These are phyloP conservation scores for Philonicus albiceps DNA, from an alignment of 2,888 invertebrate genomes.

Conservation along the genomic window DNA sequence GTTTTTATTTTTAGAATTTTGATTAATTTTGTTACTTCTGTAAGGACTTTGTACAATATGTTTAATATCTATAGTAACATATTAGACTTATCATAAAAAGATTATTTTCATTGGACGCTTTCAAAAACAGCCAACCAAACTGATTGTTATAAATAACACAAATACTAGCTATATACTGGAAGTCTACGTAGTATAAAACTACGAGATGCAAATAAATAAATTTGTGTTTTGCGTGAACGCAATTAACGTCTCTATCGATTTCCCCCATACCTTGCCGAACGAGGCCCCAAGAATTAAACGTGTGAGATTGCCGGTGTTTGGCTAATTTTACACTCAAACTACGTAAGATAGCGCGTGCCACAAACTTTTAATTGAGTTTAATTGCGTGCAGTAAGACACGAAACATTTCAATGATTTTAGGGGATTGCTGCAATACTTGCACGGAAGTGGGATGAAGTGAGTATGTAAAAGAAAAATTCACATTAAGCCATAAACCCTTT, in stretches of 20 bases:
- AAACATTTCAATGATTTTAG: neutral
- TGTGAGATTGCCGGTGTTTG: neutral
- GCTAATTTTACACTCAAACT: neutral
- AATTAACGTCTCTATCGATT: neutral
- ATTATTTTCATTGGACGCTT: neutral
- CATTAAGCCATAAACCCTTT: too few relatives aligned
- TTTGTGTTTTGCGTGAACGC: neutral
- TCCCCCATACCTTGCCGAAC: neutral
- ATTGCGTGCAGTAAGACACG: conserved; percentile 2
- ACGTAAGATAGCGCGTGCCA: neutral
- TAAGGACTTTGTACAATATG: too few relatives aligned
- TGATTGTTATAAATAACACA: neutral
- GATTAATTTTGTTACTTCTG: too few relatives aligned
- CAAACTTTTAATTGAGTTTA: conserved; percentile 21
- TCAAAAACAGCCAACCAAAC: neutral
- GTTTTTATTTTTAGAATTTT: too few relatives aligned
- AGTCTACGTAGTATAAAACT: neutral
- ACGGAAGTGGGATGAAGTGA: neutral
- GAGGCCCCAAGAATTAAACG: neutral
- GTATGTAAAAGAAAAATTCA: neutral
- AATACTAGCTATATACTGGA: neutral
- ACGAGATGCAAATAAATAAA: neutral
- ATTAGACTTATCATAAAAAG: neutral
- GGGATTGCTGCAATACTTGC: neutral
- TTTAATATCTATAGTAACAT: too few relatives aligned